phyloP scores from a whole-genome alignment of 2,888 invertebrate species.

The Eilema depressum region DNA sequence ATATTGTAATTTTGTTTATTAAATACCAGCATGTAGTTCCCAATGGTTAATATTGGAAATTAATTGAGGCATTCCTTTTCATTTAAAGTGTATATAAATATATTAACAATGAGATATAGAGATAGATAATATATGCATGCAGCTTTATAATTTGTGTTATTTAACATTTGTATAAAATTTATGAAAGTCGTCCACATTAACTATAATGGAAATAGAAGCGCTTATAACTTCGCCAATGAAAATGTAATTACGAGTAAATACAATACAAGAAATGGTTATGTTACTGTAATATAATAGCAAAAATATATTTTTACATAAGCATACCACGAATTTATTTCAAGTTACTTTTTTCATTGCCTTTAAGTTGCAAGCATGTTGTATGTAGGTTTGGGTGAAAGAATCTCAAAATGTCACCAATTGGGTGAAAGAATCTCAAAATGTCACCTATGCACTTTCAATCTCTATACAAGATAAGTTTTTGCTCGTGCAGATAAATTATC shows the following conservation, averaged over 20 bases:
- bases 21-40: conserved; percentile 34
- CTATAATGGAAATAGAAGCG: too few species aligned
- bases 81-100: conserved; percentile 4
- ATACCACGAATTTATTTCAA: too few species aligned
- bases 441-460: conserved; percentile 62
- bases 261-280: too few species aligned
- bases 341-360: background rate
- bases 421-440: conserved; percentile 46
- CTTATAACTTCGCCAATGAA: too few species aligned
- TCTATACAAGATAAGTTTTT: conserved; percentile 66
- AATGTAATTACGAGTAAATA: too few species aligned
- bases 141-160: background rate
- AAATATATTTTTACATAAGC: background rate
- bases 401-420: conserved; percentile 46
- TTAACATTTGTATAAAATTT: too few species aligned
- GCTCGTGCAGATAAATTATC: conserved; percentile 60
- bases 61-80: conserved; percentile 32
- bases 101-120: background rate
- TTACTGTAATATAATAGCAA: too few species aligned
- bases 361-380: conserved; percentile 31
- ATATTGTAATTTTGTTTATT: conserved; percentile 57
- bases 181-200: too few species aligned
- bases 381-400: conserved; percentile 44
- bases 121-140: conserved; percentile 8
- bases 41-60: conserved; percentile 24